These are phyloP conservation scores for Lymantria dispar DNA, from an alignment of 2,888 invertebrate genomes.

Conservation along the genomic window DNA sequence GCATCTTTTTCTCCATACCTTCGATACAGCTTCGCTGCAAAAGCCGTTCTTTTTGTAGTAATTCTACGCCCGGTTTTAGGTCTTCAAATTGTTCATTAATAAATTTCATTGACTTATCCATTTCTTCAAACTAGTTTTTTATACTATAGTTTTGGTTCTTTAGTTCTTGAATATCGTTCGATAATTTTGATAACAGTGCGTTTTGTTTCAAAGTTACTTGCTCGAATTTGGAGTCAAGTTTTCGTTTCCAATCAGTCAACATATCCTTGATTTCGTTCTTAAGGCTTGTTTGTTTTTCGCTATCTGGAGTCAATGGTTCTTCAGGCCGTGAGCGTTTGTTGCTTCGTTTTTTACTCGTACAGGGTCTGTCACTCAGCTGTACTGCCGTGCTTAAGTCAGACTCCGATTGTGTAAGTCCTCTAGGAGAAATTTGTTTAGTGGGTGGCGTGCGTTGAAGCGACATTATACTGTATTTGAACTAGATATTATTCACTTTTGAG, in stretches of 20 bases:
- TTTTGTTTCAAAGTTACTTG: neutral
- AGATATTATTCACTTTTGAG: too few species aligned
- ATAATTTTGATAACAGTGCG: neutral
- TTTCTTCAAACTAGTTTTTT: neutral
- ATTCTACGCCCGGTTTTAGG: neutral
- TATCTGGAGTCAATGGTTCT: neutral
- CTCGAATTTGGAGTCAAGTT: neutral
- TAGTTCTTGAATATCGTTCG: neutral
- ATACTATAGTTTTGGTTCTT: neutral
- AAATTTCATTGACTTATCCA: neutral
- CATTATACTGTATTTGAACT: too few species aligned
- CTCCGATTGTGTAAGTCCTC: neutral
- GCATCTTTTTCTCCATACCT: neutral
- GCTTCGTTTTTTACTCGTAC: neutral
- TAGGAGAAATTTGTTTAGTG: neutral
- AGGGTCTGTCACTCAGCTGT: neutral
- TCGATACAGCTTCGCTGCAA: neutral
- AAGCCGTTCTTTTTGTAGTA: neutral
- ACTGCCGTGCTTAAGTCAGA: neutral
- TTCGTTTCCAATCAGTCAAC: neutral
- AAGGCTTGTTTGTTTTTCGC: neutral
- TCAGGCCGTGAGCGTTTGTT: neutral
- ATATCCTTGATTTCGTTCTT: neutral
- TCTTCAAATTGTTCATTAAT: conserved; percentile 1
- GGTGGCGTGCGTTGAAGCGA: neutral